Evolutionary conservation across 64 coral and sea anemone species (phyloP).

Genomic region (Stylophora pistillata): DNA sequence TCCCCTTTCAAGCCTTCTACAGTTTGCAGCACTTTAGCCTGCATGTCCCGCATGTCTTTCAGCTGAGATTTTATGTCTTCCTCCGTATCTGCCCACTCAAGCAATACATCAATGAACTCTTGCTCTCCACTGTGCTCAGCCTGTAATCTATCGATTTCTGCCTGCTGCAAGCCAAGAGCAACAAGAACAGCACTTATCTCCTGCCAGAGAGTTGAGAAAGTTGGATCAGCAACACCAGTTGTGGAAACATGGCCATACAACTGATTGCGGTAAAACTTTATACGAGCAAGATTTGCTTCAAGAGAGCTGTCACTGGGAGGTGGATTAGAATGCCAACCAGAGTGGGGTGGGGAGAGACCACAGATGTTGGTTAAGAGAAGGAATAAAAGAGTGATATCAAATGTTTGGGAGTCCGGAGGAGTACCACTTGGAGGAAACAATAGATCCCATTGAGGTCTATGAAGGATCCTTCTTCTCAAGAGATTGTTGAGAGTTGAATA

Average conservation of each 20-base stretch:
- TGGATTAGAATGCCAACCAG: neutral
- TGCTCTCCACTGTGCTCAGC: constrained; percentile 18
- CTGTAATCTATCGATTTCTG: neutral
- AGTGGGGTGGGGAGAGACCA: neutral
- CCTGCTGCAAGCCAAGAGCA: constrained; percentile 3
- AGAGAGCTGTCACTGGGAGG: no score
- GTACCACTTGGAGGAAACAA: neutral
- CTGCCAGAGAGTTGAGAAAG: constrained; percentile 22
- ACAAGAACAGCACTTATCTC: constrained; percentile 17
- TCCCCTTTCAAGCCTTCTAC: no score
- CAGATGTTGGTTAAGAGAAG: neutral
- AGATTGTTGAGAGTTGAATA: neutral
- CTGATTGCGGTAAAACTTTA: neutral
- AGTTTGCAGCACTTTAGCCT: constrained; percentile 14
- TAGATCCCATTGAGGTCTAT: neutral
- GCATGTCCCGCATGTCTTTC: neutral
- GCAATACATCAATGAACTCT: neutral
- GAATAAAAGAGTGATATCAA: constrained; percentile 10
- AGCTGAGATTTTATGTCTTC: constrained; percentile 30
- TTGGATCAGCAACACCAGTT: constrained; percentile 9
- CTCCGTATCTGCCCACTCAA: neutral
- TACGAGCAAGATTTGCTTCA: no score
- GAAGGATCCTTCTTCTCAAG: neutral
- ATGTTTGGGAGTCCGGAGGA: neutral
- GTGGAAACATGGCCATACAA: neutral